Base-by-base conservation (phyloP, 2,113 vertebrate genomes). In the Chascanopsetta lugubris region DNA sequence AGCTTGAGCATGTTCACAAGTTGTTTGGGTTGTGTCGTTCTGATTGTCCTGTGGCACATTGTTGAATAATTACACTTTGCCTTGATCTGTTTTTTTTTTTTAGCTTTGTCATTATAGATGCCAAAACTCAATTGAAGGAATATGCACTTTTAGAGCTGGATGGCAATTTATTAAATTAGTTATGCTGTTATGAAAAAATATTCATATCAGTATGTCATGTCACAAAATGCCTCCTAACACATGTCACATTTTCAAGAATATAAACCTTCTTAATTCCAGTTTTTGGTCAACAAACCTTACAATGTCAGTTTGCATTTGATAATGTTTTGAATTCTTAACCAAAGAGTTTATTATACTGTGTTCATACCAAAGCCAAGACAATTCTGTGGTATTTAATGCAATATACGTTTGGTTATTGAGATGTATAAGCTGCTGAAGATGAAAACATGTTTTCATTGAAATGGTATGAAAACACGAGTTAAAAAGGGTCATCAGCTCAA, bases 41-140 rank as follows among this genome's bases (percentile, higher is more conserved):
- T 61, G 24, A 47, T 18, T 60, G 48, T 65, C 67, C 21, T 40
- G n/a, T 46, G 54, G 63, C 29, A 50, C 61, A 75, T 65, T 36
- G 27, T 38, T 30, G 17, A 50, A 60, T 36, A 49, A 21, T 62
- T 66, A 46, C 22, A 21, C 15, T 4, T 46, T 7, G 20, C 5
- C 62, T 59, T 74, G 21, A 50, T 1, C 21, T n/a, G 27, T 57
- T 57, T 26, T 18, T 47, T 27, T 42, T 25, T 26, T 40, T 40
- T n/a, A n/a, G n/a, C n/a, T 40, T 40, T 40, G 9, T 45, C 8
- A 61, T 40, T 25, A 45, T 15, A 64, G 15, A 22, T 47, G 36
- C 38, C 18, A 42, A 40, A 55, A 13, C 18, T 45, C 8, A 64
- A 47, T 26, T 45, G n/a, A 56, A 11, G 18, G 36, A 49, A 26